Conservation (phyloP, 2,113 vertebrate species). For the Pteropus alecto region DNA sequence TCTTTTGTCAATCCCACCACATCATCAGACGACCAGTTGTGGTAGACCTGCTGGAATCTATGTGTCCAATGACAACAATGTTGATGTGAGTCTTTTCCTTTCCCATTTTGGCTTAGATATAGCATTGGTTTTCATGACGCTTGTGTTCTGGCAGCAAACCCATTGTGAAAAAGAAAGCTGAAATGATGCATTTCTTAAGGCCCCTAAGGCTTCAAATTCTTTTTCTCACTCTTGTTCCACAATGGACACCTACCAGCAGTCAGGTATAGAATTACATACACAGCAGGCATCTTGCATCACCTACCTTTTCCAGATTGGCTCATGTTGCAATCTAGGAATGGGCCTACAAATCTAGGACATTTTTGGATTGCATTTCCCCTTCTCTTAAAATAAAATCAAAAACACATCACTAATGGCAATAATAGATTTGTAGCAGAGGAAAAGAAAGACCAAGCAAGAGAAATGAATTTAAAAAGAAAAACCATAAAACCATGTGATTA, state of each 20-base stretch:
- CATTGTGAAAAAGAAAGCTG: too few species aligned
- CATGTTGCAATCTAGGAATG: neutral
- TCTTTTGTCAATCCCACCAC: too few species aligned
- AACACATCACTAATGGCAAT: too few species aligned
- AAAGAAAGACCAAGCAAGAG: neutral
- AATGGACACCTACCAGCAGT: neutral
- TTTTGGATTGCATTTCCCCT: neutral
- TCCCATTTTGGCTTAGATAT: too few species aligned
- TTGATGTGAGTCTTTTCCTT: too few species aligned
- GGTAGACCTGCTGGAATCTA: too few species aligned
- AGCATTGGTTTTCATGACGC: too few species aligned
- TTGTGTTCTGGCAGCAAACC: too few species aligned
- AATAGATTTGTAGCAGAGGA: neutral
- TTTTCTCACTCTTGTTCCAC: neutral
- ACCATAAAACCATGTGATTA: neutral
- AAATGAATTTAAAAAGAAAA: neutral
- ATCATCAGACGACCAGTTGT: too few species aligned
- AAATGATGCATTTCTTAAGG: neutral
- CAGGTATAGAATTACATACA: conserved; percentile 58
- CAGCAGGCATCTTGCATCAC: neutral
- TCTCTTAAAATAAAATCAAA: neutral
- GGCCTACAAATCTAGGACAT: neutral
- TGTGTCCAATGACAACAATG: too few species aligned
- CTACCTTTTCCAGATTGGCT: neutral
- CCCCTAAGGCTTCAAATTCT: neutral